These are phyloP conservation scores for Calcarius lapponicus DNA, from an alignment of 2,797 vertebrate genomes.

Conservation along the genomic window DNA sequence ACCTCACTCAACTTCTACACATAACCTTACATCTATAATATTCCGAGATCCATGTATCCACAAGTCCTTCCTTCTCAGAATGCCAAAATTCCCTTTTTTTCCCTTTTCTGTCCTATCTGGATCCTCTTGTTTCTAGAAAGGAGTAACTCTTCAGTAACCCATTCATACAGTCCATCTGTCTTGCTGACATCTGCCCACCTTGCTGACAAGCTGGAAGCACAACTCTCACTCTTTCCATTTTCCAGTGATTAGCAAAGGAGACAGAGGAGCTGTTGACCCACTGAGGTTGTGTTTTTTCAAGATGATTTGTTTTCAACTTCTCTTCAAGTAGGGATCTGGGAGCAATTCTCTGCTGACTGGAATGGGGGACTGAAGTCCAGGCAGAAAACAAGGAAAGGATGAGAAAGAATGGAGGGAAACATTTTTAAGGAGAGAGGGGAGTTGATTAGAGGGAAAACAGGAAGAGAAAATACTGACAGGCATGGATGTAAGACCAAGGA, in stretches of 20 bases:
- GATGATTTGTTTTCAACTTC: background rate
- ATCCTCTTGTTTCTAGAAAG: background rate
- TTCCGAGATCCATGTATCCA: background rate
- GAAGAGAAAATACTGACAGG: conserved; percentile 60
- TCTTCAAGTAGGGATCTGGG: background rate
- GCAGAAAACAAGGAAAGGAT: conserved; percentile 43
- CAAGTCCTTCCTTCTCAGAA: background rate
- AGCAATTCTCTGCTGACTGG: background rate
- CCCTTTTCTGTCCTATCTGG: background rate
- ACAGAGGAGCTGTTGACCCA: background rate
- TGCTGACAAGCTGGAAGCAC: background rate
- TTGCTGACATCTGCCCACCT: background rate
- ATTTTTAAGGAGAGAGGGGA: conserved; percentile 42
- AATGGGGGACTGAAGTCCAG: background rate
- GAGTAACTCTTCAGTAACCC: background rate
- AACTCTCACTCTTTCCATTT: background rate
- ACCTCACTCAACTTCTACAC: background rate
- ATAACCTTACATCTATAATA: background rate
- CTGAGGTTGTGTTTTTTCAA: background rate
- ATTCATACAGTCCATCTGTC: background rate
- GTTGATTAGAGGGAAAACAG: conserved; percentile 60
- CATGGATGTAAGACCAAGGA: conserved; percentile 44
- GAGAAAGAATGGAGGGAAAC: conserved; percentile 64
- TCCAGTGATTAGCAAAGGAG: background rate
- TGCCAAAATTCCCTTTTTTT: background rate